Evolutionary conservation across 1,140 invertebrate species (phyloP), one percentile per base, ranked within the genome.

Genomic region (Polypedilum pembai): DNA sequence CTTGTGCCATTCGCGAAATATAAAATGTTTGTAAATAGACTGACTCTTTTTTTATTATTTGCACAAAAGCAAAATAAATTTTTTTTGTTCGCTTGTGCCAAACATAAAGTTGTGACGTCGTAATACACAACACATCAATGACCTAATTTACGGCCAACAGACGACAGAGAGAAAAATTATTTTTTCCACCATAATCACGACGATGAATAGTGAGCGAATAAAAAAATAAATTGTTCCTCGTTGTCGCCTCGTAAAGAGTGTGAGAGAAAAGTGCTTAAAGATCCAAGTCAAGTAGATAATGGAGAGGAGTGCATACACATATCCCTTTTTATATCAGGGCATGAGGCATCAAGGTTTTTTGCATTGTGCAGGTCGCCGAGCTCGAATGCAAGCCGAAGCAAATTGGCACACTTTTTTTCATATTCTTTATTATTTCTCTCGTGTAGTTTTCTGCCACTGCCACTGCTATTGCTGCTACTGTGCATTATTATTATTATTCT

Each of bases 371-470:
- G 65, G 65, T 69, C 65, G 65, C 20, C 17, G 65, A 69, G 17
- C 65, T 18, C 17, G 65, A 69, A 21, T 69, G 20, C 20, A 21
- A 20, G 65, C 65, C 17, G 65, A 20, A 69, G n/a, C 1, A 69
- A 69, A 69, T 69, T 69, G 65, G 65, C 65, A 69, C 65, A 69
- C 65, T 69, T 69, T 69, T 7, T 45, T 56, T 56, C n/a, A n/a
- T 56, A 12, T 56, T n/a, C 12, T 56, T 12, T 69, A 69, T n/a
- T 69, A 18, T 69, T 65, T 20, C 17, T 18, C 17, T 69, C 65
- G 15, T 21, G 18, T 69, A 18, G 15, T n/a, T 18, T 69, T n/a
- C 12, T 45, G 7, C 41, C 15, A 12, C 45, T 56, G 45, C 45
- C n/a, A n/a, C 8, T 56, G 45, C 45, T 56, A 12, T 15, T 45